A percentile compares a stretch with the other conserved stretches of the same genome.
Evolutionary conservation across 2,797 vertebrate genomes (phyloP).

Genomic region (Cyclura pinguis): DNA sequence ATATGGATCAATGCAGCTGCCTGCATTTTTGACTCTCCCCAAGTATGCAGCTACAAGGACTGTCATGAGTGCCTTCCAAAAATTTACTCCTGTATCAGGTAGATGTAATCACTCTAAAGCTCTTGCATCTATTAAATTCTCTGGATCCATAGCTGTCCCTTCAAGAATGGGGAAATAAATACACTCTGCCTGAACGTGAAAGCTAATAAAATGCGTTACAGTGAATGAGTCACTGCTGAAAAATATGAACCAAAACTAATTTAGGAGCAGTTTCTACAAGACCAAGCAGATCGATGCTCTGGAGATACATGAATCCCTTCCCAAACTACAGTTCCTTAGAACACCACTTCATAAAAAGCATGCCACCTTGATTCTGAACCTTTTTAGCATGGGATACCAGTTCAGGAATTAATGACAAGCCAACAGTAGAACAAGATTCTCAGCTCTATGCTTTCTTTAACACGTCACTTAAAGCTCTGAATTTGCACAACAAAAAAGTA

Average conservation of each 20-base stretch:
- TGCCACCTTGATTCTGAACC: background rate
- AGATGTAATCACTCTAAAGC: background rate
- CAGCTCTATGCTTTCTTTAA: background rate
- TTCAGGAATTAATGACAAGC: background rate
- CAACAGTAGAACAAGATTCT: background rate
- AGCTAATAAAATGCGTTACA: background rate
- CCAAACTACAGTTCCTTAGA: background rate
- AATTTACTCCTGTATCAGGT: too few species aligned
- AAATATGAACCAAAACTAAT: background rate
- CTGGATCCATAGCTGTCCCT: background rate
- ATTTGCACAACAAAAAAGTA: conserved; percentile 5
- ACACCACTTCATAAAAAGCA: conserved; percentile 12
- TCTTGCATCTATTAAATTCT: background rate
- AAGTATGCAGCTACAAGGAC: too few species aligned
- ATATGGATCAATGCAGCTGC: too few species aligned
- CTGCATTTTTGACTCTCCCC: too few species aligned
- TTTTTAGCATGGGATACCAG: background rate
- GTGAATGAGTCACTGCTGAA: background rate
- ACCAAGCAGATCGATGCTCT: background rate
- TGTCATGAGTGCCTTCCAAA: too few species aligned
- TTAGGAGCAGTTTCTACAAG: background rate
- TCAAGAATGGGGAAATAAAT: background rate
- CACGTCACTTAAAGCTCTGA: conserved; percentile 9
- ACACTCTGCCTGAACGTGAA: background rate
- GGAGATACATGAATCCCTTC: background rate